Evolutionary conservation across 35 echinoderm and acorn worm species (phyloP), one percentile per base, ranked within the genome.

Genomic region (Heliocidaris erythrogramma): DNA sequence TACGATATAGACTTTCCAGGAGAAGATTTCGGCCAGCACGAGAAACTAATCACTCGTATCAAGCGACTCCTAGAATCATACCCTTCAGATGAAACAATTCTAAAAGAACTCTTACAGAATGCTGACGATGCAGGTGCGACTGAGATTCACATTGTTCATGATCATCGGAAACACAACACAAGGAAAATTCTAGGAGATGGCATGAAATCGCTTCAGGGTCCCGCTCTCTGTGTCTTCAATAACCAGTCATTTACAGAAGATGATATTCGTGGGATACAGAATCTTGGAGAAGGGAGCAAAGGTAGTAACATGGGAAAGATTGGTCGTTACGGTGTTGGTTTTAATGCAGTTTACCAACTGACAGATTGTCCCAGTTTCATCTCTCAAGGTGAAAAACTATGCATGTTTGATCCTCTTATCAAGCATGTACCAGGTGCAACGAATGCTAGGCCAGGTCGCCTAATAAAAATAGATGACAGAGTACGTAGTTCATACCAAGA

Each of bases 51-150:
- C 30, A 94, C 84, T 18, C 94, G 98, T 42, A 88, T 99, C 17
- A 97, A 94, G 56, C 90, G 96, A 4, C 96, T 99, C 35, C 56
- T 99, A 5, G 90, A 61, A 59, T 96, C 94, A 7, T 99, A 99
- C 93, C 96, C 98, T 7, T 93, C 93, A 56, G 96, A 96, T 88
- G 69, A 92, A 92, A 86, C 94, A 49, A 94, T 97, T 11, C 88
- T 99, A 17, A 99, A 99, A 85, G 98, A 99, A 90, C 48, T 99
- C 24, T 27, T 99, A n/a, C 98, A 99, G 93, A 99, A 99, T 97
- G 97, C 98, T 0, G 98, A 99, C 92, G 98, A 99, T 91, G 97
- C 98, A 17, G 85, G 89, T 27, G 98, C 98, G n/a, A 95, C 97
- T 16, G 95, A 96, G 86, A 96, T 99, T 16, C 97, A 99, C 56